Base-by-base conservation (phyloP, 1,140 invertebrate species). In the Drosophila pectinifera region DNA sequence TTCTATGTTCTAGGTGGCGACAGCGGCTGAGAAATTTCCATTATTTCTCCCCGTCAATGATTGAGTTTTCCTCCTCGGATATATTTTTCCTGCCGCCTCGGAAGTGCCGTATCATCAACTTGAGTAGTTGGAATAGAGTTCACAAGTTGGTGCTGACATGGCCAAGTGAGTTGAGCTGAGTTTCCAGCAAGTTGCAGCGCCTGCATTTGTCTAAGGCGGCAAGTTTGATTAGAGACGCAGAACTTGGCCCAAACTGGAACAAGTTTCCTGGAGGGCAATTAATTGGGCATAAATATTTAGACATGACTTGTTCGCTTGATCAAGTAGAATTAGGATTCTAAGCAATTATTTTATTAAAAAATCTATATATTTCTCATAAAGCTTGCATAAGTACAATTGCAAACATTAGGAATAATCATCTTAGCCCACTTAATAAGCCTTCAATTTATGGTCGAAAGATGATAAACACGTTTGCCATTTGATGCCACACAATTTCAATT, bases 61-160 rank as follows among this genome's bases (percentile, higher is more conserved):
- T 74, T 69, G 69, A 83, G 63, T 58, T 62, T 53, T 49, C 49
- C 26, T 16, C 8, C 28, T 31, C 43, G 13, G 42, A 5, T n/a
- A 13, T 36, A n/a, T 41, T 54, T 49, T 64, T 48, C 56, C 24
- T 54, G 39, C 56, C 54, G 54, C 56, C 64, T 28, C 38, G 20
- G 79, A 79, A 82, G 80, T 83, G 59, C 34, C 70, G 79, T 84
- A 85, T 80, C 65, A 84, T 84, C 80, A 80, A 84, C 59, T 73
- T 68, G 83, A 84, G 80, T 84, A 73, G 76, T 63, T 55, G 48
- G 58, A 63, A 56, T 59, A 42, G 24, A 84, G 72, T 69, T 43
- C 74, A 72, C 31, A 65, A 76, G 43, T 53, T 49, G 34, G 49
- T 54, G 73, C 65, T 57, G 51, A 48, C 68, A 48, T 16, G 18